phyloP scores from a whole-genome alignment of 2,888 invertebrate species.

The Caenorhabditis imperialis region DNA sequence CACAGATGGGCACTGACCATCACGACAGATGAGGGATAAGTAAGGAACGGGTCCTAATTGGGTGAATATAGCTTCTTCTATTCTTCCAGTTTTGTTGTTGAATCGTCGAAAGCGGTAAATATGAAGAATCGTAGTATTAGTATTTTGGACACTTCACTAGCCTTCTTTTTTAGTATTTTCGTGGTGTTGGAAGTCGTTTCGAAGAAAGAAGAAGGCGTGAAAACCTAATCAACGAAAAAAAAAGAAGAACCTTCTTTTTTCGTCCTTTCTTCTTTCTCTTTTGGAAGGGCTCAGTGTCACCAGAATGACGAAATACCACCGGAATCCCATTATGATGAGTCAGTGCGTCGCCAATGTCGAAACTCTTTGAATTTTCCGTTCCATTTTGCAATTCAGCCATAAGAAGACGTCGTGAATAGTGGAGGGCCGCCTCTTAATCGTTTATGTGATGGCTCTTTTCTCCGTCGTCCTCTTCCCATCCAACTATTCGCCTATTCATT shows the following conservation, averaged over 20 bases:
- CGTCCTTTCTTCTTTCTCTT: neutral
- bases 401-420: conserved; percentile 4
- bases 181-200: too few species aligned
- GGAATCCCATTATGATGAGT: too few species aligned
- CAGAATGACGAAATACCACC: conserved; percentile 7
- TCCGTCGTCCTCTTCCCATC: neutral
- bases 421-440: conserved; percentile 32
- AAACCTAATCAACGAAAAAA: conserved; percentile 44
- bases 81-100: too few species aligned
- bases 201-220: conserved; percentile 18
- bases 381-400: conserved; percentile 40
- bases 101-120: too few species aligned
- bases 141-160: too few species aligned
- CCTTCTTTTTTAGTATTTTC: too few species aligned
- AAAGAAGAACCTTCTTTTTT: conserved; percentile 20
- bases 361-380: neutral
- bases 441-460: conserved; percentile 51
- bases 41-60: neutral
- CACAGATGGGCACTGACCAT: conserved; percentile 6
- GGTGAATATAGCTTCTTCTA: neutral
- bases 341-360: too few species aligned
- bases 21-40: conserved; percentile 20
- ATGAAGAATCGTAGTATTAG: too few species aligned
- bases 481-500: conserved; percentile 48
- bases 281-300: neutral